Conservation (phyloP, 2,113 vertebrate species). For the Reinhardtius hippoglossoides region DNA sequence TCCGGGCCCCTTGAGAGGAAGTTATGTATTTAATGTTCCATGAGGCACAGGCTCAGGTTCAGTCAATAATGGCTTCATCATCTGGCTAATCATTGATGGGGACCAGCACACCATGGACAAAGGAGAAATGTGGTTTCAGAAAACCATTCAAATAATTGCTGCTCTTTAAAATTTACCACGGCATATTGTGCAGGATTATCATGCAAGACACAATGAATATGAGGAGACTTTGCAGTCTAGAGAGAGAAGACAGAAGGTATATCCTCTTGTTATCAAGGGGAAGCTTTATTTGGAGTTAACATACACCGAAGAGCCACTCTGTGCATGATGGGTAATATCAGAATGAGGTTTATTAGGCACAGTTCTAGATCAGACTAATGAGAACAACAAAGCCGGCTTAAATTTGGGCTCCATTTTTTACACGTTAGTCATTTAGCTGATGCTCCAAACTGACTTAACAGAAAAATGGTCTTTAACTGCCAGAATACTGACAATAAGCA, state of each 20-base stretch:
- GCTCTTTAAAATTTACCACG: not conserved
- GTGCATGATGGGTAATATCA: not conserved
- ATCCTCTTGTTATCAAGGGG: too few relatives aligned
- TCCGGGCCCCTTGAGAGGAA: slow-evolving; percentile 68
- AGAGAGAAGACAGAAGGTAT: not conserved
- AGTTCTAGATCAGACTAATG: too few relatives aligned
- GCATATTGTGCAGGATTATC: not conserved
- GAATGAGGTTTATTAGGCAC: not conserved
- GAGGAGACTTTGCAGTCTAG: not conserved
- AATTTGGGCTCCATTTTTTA: not conserved
- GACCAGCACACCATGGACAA: slow-evolving; percentile 25
- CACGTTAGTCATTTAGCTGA: not conserved
- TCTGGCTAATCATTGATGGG: slow-evolving; percentile 69
- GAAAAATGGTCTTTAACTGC: too few relatives aligned
- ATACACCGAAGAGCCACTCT: not conserved
- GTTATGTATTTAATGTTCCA: slow-evolving; percentile 79
- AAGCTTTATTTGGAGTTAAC: not conserved
- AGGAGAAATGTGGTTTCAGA: slow-evolving; percentile 27
- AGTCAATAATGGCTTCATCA: slow-evolving; percentile 75
- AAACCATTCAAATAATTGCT: slow-evolving; percentile 18
- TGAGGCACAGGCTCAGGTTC: slow-evolving; percentile 70
- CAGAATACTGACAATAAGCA: not conserved
- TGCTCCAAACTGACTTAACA: not conserved
- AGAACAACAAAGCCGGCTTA: not conserved
- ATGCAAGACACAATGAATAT: slow-evolving; percentile 4